These are phyloP conservation scores for Seira sanloemensis DNA, from an alignment of 2,888 invertebrate genomes.

Conservation along the genomic window DNA sequence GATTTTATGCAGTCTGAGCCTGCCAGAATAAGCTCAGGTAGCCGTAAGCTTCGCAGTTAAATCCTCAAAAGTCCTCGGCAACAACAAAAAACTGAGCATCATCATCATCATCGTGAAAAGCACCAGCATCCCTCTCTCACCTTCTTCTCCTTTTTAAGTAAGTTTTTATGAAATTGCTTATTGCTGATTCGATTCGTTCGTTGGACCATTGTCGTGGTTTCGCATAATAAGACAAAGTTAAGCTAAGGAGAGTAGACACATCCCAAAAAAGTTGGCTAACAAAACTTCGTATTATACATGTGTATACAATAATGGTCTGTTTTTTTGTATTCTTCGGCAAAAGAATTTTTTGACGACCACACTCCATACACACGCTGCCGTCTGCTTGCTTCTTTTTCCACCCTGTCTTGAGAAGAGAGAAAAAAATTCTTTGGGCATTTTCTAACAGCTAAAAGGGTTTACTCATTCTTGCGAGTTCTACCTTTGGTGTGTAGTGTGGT, in stretches of 20 bases:
- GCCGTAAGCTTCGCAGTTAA: neutral
- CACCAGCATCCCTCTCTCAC: neutral
- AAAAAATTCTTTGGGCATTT: conserved; percentile 7
- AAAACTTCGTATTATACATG: too few species aligned
- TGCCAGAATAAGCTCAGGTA: too few species aligned
- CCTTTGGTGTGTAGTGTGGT: neutral
- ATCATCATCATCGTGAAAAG: too few species aligned
- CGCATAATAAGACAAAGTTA: neutral
- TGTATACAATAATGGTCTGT: neutral
- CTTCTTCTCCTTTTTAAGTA: conserved; percentile 14
- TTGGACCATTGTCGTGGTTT: conserved; percentile 17
- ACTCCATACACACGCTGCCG: conserved; percentile 11
- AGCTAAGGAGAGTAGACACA: too few species aligned
- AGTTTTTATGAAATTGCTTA: conserved; percentile 6
- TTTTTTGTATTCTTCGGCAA: neutral
- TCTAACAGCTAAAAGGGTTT: conserved; percentile 9
- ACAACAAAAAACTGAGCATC: conserved; percentile 6
- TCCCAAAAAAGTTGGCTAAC: neutral
- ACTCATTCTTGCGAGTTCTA: conserved; percentile 7
- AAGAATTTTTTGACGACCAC: conserved; percentile 10
- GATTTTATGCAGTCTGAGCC: neutral
- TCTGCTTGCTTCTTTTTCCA: neutral
- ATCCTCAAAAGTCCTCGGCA: conserved; percentile 8
- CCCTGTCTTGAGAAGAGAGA: conserved; percentile 1
- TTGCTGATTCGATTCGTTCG: conserved; percentile 14